Evolutionary conservation across 2,113 vertebrate genomes (phyloP), one percentile per base, ranked within the genome.

Genomic region (Alosa alosa): DNA sequence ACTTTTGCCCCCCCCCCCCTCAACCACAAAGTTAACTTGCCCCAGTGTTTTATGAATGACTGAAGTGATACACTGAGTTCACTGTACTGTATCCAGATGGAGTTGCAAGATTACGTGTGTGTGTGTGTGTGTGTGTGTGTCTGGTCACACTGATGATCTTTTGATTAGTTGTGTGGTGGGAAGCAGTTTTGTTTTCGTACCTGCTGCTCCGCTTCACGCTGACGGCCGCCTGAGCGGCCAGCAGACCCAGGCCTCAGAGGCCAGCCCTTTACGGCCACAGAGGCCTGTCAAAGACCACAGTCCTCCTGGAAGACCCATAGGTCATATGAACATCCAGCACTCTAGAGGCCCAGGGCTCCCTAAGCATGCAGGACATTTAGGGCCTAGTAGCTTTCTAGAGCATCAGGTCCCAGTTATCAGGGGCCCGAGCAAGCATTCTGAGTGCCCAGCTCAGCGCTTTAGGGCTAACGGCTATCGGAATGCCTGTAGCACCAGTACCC

Each of bases 131-230:
- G n/a, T 8, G 60, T 31, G 72, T 78, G 72, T 39, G 31, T 36
- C 25, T 39, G 31, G 72, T 72, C 36, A 13, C 84, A 18, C 18
- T n/a, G 81, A 85, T 18, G 39, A 20, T 22, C 36, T 22, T 55
- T 64, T 45, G 41, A 86, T 83, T 75, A 87, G 88, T 88, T 83
- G 83, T 25, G 89, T 39, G 81, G 83, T 83, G 72, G 85, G 90
- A 93, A 88, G 93, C 55, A 57, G 94, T 88, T 90, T 93, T 92
- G 93, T 92, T 91, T 88, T 84, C 64, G 90, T 92, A 92, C 91
- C 90, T 92, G 91, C 93, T 94, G 94, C 93, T 94, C 90, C 89
- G 72, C 87, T 86, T 90, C 89, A 85, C 81, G 90, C 86, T 90
- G 87, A 64, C 60, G 81, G 84, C 25, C 68, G 36, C 82, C 10